Evolutionary conservation across 2,797 vertebrate species (phyloP).

Genomic region (Pempheris klunzingeri): DNA sequence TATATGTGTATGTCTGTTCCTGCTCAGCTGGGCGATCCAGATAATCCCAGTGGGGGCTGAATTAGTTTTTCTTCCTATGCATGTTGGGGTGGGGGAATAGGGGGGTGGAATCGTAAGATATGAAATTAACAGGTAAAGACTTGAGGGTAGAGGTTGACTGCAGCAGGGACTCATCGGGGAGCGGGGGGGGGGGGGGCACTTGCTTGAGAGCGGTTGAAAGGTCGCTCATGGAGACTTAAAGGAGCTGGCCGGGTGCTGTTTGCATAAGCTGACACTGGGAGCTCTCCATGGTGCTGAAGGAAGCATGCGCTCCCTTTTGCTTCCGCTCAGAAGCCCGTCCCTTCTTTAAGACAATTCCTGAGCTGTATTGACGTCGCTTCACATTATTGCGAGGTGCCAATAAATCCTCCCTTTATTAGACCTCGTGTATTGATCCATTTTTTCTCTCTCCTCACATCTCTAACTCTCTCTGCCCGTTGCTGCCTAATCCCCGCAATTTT

Average conservation of each 20-base stretch:
- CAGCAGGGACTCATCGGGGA: slow-evolving; percentile 12
- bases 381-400: slow-evolving; percentile 76
- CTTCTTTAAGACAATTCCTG: slow-evolving; percentile 64
- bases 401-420: slow-evolving; percentile 80
- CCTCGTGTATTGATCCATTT: slow-evolving; percentile 71
- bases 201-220: slow-evolving; percentile 50
- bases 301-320: slow-evolving; percentile 16
- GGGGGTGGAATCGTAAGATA: neutral
- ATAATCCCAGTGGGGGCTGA: slow-evolving; percentile 13
- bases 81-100: neutral
- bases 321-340: slow-evolving; percentile 15
- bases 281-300: slow-evolving; percentile 79
- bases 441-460: slow-evolving; percentile 54
- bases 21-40: neutral
- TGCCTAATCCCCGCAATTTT: slow-evolving; percentile 60
- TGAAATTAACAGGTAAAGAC: slow-evolving; percentile 25
- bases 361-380: slow-evolving; percentile 73
- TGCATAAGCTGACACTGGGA: slow-evolving; percentile 33
- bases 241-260: slow-evolving; percentile 67
- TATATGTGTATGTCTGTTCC: slow-evolving; percentile 11
- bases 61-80: slow-evolving; percentile 26
- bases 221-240: slow-evolving; percentile 31
- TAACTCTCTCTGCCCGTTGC: slow-evolving; percentile 52
- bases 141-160: neutral
- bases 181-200: neutral